Evolutionary conservation across 2,888 invertebrate genomes (phyloP).

Genomic region (Eledone cirrhosa): DNA sequence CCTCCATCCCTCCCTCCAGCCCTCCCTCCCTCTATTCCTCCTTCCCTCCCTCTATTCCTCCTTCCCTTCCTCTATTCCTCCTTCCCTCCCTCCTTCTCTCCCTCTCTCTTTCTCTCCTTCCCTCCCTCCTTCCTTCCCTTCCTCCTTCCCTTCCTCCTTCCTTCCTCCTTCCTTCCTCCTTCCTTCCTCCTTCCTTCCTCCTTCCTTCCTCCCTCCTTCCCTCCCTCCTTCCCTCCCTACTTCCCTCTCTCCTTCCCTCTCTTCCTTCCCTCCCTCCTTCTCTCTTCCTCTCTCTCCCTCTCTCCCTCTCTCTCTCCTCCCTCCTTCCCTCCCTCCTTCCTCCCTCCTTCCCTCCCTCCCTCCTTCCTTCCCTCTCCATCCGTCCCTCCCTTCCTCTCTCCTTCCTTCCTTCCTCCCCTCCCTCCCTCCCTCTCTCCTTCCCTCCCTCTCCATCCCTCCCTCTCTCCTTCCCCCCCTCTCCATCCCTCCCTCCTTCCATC

Average conservation of each 20-base stretch:
- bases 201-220: constrained; percentile 51
- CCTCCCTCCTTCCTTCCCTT: background rate
- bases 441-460: no score
- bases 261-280: background rate
- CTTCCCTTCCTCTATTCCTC: constrained; percentile 32
- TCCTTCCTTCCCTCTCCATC: background rate
- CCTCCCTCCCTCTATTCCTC: constrained; percentile 5
- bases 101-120: background rate
- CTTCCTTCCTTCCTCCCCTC: no score
- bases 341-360: background rate
- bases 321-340: background rate
- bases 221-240: background rate
- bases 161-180: background rate
- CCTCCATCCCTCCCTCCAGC: background rate
- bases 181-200: background rate
- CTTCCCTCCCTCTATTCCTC: constrained; percentile 24
- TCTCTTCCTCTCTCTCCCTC: constrained; percentile 23
- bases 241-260: constrained; percentile 12
- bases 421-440: no score
- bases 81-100: constrained; percentile 25
- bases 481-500: no score
- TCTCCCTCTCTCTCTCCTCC: background rate
- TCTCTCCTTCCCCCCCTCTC: no score
- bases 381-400: no score
- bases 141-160: no score